Percentiles rank a stretch among this genome's conserved stretches.
Conservation (phyloP, 2,888 invertebrate genomes). For the Tolmerus cingulatus region DNA sequence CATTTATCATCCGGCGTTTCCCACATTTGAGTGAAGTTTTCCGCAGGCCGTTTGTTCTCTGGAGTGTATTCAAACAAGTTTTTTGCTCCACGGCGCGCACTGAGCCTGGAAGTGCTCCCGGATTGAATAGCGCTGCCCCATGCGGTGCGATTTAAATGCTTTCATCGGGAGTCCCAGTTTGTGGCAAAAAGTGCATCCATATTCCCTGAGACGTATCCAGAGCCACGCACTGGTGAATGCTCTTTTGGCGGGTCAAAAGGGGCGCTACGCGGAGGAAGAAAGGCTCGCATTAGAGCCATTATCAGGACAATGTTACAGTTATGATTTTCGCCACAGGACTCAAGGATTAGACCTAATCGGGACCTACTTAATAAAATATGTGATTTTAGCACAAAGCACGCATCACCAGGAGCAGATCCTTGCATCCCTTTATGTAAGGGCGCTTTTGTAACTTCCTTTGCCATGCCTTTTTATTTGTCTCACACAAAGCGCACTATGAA, state of each 20-base stretch:
- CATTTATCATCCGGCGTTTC: conserved; percentile 20
- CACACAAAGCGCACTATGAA: background rate
- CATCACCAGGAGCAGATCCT: background rate
- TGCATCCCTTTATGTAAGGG: background rate
- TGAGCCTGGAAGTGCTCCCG: conserved; percentile 30
- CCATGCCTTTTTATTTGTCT: background rate
- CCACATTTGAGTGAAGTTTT: conserved; percentile 14
- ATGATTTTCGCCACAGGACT: conserved; percentile 16
- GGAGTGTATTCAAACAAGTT: conserved; percentile 20
- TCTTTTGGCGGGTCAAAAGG: background rate
- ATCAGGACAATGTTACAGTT: background rate
- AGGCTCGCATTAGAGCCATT: background rate
- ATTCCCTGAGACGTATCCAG: background rate
- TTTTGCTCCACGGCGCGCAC: background rate
- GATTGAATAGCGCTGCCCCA: conserved; percentile 20
- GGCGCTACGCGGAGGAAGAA: background rate
- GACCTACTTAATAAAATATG: background rate
- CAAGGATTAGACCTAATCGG: conserved; percentile 5
- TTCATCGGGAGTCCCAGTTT: background rate
- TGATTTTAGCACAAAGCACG: background rate
- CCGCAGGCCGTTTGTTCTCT: background rate
- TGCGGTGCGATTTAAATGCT: conserved; percentile 20
- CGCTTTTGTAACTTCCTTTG: background rate
- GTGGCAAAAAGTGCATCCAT: conserved; percentile 1
- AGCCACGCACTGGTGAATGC: background rate